Base-by-base conservation (phyloP, 2,797 vertebrate species). In the Numenius phaeopus region DNA sequence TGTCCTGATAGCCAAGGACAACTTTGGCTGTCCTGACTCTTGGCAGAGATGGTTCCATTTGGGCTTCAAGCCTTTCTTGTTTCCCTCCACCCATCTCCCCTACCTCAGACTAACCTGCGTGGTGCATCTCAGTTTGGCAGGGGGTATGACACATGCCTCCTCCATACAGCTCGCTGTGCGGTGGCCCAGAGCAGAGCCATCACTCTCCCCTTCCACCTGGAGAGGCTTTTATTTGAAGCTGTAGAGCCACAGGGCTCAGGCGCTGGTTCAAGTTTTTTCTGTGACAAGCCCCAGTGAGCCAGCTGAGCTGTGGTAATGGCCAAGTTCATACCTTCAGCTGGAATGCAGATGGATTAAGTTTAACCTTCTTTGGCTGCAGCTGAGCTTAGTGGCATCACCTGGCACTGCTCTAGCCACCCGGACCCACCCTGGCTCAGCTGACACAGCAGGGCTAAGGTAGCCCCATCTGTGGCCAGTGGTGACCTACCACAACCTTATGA, bases 101-200 rank as follows among this genome's bases (percentile, higher is more conserved):
- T 57, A 30, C n/a, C 64, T 78, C n/a, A 64, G 61, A 54, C n/a
- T n/a, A 44, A 49, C 40, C 47, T n/a, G n/a, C 3, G 3, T 64
- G 66, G 50, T 30, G 64, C 34, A 30, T 6, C 59, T 82, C 77
- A 84, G 5, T 16, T 58, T 29, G 87, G 46, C 59, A 87, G 64
- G 34, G 82, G 32, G 23, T 23, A 59, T 1, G 2, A 34, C 4
- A 1, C 0, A 0, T 18, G 17, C 29, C 70, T 71, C 12, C 34
- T 58, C 52, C 20, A 1, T 32, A 13, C 13, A 75, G 50, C 17
- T 66, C 46, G 27, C 20, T 54, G 44, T 37, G 29, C 0, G 0
- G 57, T 1, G 1, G 50, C 21, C 10, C 46, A 39, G 11, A 54
- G 71, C 59, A 39, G n/a, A 91, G 61, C 24, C 57, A 79, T 50